Conservation (phyloP, 2,113 vertebrate species). For the Aplodontia rufa region DNA sequence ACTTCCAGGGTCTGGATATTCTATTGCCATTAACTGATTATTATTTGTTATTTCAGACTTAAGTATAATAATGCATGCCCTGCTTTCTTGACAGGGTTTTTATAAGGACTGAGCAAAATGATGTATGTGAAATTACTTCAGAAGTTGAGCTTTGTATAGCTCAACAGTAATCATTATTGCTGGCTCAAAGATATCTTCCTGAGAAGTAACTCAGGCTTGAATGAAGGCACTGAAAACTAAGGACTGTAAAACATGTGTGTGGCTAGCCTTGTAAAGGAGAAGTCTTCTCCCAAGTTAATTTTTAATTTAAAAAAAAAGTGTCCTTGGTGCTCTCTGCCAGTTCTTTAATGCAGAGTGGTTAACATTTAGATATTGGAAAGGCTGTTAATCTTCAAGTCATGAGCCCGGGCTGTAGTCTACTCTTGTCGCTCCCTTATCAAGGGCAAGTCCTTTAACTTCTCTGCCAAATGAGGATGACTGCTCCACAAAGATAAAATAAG, state of each 20-base stretch:
- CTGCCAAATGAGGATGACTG: background rate
- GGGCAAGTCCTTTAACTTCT: background rate
- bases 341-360: background rate
- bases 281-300: background rate
- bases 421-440: background rate
- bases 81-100: constrained; percentile 38
- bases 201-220: background rate
- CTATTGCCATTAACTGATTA: background rate
- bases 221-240: background rate
- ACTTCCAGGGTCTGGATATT: background rate
- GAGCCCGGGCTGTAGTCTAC: background rate
- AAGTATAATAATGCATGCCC: background rate
- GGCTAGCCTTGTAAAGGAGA: background rate
- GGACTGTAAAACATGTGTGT: background rate
- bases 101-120: constrained; percentile 22
- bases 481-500: background rate
- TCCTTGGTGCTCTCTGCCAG: background rate
- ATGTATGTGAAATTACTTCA: constrained; percentile 40
- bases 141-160: constrained; percentile 39
- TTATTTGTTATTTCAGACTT: constrained; percentile 44
- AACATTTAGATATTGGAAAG: background rate
- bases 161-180: constrained; percentile 24
- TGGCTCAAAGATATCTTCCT: constrained; percentile 17
- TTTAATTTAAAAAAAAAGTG: background rate
- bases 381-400: background rate